Base-by-base conservation (phyloP, 2,888 invertebrate genomes). In the Liodrosophila aerea region DNA sequence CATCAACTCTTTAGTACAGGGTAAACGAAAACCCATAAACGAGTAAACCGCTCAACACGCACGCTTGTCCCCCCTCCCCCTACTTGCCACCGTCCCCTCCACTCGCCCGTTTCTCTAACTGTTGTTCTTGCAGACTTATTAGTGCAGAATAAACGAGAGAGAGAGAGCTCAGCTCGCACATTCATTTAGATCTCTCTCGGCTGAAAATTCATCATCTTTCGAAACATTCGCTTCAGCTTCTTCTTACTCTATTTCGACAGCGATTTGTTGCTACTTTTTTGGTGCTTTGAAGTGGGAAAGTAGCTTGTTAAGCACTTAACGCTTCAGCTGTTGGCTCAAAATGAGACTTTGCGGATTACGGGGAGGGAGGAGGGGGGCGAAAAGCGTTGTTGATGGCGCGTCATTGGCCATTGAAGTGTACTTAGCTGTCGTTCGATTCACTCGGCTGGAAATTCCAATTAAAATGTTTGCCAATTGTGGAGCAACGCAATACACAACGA, bases 221-320 rank as follows among this genome's bases (percentile, higher is more conserved):
- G 40, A 50, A 53, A 41, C 45, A 51, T 61, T 56, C 45, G 27
- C 22, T 51, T 51, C 46, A 41, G 15, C 56, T 64, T 63, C 29
- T 52, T 29, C 15, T 37, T 40, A 45, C 37, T 36, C n/a, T n/a
- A n/a, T n/a, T 43, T 47, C 34, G 50, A 46, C 61, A 46, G 60
- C 39, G 31, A 60, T 44, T 59, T 64, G 52, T 57, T 64, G 56
- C 53, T 51, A 49, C 40, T 57, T 51, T 49, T 52, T 46, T 56
- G 59, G 50, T 70, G 73, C 57, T 73, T 83, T 83, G 74, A 78
- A 78, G 84, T 78, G 84, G 84, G 77, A 78, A 78, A 83, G 77
- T 78, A 73, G 77, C 77, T 78, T 73, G 77, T 78, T 78, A 83
- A 62, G 22, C 81, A 80, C 81, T 78, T 80, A 70, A 65, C 70